Evolutionary conservation across 2,797 vertebrate genomes (phyloP), one percentile per base, ranked within the genome.

Genomic region (Pempheris klunzingeri): DNA sequence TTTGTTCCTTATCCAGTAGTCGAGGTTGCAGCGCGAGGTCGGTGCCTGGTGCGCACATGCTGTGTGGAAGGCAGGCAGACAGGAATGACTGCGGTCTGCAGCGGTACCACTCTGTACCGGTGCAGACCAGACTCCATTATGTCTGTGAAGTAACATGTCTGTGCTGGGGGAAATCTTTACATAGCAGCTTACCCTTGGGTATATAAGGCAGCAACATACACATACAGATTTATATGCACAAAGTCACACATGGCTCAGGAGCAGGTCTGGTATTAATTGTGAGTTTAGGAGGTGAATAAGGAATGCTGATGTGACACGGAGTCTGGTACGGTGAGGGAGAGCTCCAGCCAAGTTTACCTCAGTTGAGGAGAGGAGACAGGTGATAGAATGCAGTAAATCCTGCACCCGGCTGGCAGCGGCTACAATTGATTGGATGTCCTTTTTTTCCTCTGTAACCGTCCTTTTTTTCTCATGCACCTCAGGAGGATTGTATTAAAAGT

Each of bases 101-200:
- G 80, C 22, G 39, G 87, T 92, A 90, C 91, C 92, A 82, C 76
- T 81, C 87, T 74, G 90, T 92, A 83, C 88, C 70, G 55, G 80
- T 26, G 67, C 68, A 88, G 76, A 85, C 83, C 68, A 81, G 77
- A 66, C 72, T 61, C 82, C 78, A 77, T 88, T 83, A 86, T 85
- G 83, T 87, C 84, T 87, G 70, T 71, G 53, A 66, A 66, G 50
- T 54, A 81, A 58, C 71, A 58, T 82, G 70, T 87, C 67, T 85
- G 77, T 72, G 71, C 66, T 10, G 12, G 77, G n/a, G 80, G 78
- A 86, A 87, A 82, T 74, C 84, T 78, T 79, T 62, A 74, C 77
- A 77, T 78, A 85, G 82, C 81, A 80, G 62, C 63, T 30, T 50
- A 65, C 58, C 54, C 65, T 54, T 59, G 58, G 30, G 74, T 41